Conservation (phyloP, 1,140 invertebrate genomes). For the Brachionus calyciflorus region DNA sequence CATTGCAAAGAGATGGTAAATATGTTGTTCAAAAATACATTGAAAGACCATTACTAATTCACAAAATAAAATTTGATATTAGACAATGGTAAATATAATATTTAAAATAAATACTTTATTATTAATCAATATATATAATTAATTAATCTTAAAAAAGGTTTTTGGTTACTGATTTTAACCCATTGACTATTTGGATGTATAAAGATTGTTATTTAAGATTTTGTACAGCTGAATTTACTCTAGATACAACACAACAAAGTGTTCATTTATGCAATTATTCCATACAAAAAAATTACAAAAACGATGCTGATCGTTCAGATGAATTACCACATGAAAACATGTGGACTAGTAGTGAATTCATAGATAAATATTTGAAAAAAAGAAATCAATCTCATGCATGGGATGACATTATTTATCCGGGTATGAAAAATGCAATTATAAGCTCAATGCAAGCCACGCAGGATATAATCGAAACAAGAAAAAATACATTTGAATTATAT, state of each 20-base stretch:
- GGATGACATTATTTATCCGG: slow-evolving; percentile 73
- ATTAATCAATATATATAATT: slow-evolving; percentile 22
- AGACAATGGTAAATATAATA: slow-evolving; percentile 58
- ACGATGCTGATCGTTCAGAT: slow-evolving; percentile 70
- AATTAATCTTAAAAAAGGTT: slow-evolving; percentile 79
- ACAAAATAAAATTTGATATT: slow-evolving; percentile 89
- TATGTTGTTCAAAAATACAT: slow-evolving; percentile 94
- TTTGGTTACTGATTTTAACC: slow-evolving; percentile 80
- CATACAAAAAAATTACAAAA: slow-evolving; percentile 84
- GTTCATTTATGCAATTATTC: slow-evolving; percentile 88
- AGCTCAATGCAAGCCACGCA: slow-evolving; percentile 81
- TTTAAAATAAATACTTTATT: slow-evolving; percentile 41
- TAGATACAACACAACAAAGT: slow-evolving; percentile 79
- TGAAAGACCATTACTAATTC: slow-evolving; percentile 71
- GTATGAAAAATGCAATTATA: slow-evolving; percentile 81
- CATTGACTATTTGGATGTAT: slow-evolving; percentile 87
- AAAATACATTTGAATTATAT: slow-evolving; percentile 77
- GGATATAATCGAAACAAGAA: slow-evolving; percentile 73
- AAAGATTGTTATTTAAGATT: slow-evolving; percentile 81
- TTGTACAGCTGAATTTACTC: slow-evolving; percentile 81
- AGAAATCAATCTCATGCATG: slow-evolving; percentile 52
- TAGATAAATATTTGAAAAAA: slow-evolving; percentile 57
- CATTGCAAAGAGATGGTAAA: slow-evolving; percentile 66
- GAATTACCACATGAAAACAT: slow-evolving; percentile 74
- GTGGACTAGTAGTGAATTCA: slow-evolving; percentile 73